Evolutionary conservation across 2,888 invertebrate species (phyloP), one percentile per base, ranked within the genome.

Genomic region (Oxycera nigricornis): DNA sequence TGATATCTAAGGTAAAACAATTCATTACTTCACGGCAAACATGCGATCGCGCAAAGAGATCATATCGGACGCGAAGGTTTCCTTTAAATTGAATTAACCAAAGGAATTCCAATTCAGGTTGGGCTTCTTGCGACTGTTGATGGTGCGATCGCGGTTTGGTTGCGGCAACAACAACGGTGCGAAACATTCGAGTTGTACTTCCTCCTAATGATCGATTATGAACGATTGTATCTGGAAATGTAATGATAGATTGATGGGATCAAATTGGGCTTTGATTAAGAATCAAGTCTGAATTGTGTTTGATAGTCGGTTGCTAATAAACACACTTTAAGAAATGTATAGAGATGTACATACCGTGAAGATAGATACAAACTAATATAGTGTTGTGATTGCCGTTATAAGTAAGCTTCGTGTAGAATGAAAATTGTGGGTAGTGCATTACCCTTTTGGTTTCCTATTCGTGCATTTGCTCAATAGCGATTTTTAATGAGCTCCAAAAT

Each of bases 1-100:
- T 59, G 59, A 59, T 72, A 74, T 74, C 68, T 57, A 35, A 55
- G 68, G 74, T 70, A 74, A 68, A 68, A 74, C 68, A 74, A 68
- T 74, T 74, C 68, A 74, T 74, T 74, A 70, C 61, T 74, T 70
- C 61, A 74, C 68, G 61, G 46, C 50, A 70, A 70, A 74, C 61
- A 61, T 59, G 73, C 62, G 50, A 61, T 59, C 67, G 74, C 67
- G 57, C 61, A 41, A 70, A 39, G 70, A 68, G 72, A 72, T 72
- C 72, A 72, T 70, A 70, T 70, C 70, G 55, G 35, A 55, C 35
- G 52, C 22, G 26, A 50, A 52, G 55, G n/a, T 70, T 70, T 70
- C 52, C 20, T 52, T 52, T 70, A 70, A 70, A 70, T 70, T 70
- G 70, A 70, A 70, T 52, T 70, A 70, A 52, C 52, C 52, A 39